Evolutionary conservation across 1,140 invertebrate genomes (phyloP).

Genomic region (Eupristina koningsbergeri): DNA sequence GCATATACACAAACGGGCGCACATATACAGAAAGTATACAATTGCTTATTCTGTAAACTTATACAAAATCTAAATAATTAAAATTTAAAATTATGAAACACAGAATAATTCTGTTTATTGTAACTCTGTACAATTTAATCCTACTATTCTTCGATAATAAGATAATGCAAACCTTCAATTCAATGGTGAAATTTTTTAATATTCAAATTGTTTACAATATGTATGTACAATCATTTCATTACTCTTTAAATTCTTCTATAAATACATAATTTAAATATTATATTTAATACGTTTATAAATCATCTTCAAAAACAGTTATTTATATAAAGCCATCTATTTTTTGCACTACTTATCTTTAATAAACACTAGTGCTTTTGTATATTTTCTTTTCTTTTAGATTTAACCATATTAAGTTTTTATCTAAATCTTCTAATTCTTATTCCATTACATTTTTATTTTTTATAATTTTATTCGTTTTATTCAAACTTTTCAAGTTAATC

Average conservation of each 20-base stretch:
- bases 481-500: constrained; percentile 58
- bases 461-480: constrained; percentile 28
- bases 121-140: constrained; percentile 42
- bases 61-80: constrained; percentile 46
- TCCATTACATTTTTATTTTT: constrained; percentile 41
- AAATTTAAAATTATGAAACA: constrained; percentile 39
- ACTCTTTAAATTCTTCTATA: constrained; percentile 6
- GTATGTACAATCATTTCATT: constrained; percentile 48
- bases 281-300: constrained; percentile 25
- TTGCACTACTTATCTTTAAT: constrained; percentile 36
- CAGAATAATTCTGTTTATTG: constrained; percentile 33
- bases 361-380: constrained; percentile 19
- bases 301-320: constrained; percentile 32
- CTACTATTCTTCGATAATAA: constrained; percentile 44
- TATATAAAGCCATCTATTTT: constrained; percentile 18
- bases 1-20: constrained; percentile 47
- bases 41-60: constrained; percentile 34
- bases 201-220: constrained; percentile 23
- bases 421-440: constrained; percentile 20
- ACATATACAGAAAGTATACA: constrained; percentile 30
- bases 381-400: constrained; percentile 13
- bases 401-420: constrained; percentile 35
- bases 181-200: constrained; percentile 30
- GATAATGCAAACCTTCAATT: constrained; percentile 38
- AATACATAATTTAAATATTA: constrained; percentile 47